A percentile compares a stretch with the other conserved stretches of the same genome.
Conservation (phyloP, 2,113 vertebrate genomes). For the Pollimyrus isidori region DNA sequence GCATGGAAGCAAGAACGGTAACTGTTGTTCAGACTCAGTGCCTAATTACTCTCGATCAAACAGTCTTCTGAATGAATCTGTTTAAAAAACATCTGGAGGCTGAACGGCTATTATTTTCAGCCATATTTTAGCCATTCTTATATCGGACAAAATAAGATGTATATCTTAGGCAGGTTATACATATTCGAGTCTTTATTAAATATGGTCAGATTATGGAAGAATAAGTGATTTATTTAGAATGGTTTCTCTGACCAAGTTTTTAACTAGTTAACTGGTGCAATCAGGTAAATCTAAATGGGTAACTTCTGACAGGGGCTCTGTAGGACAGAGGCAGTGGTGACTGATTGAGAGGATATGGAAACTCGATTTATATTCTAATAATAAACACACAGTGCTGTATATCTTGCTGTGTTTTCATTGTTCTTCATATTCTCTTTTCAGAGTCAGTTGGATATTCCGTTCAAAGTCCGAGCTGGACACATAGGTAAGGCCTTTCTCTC, state of each 20-base stretch:
- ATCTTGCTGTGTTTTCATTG: not conserved
- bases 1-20: not conserved
- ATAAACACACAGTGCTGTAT: not conserved
- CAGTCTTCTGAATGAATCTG: not conserved
- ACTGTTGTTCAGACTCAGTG: not conserved
- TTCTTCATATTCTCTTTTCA: constrained; percentile 46
- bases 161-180: not conserved
- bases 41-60: not conserved
- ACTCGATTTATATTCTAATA: not conserved
- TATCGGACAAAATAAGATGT: not conserved
- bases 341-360: not conserved
- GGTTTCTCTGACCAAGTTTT: not conserved
- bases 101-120: not conserved
- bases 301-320: not conserved
- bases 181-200: not conserved
- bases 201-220: not conserved
- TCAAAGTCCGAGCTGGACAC: constrained; percentile 91
- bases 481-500: constrained; percentile 72
- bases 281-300: not conserved
- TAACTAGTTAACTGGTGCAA: not conserved
- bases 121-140: not conserved
- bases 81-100: not conserved
- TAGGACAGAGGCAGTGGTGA: not conserved
- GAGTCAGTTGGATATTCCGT: constrained; percentile 94
- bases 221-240: not conserved